Conservation (phyloP, 2,888 invertebrate genomes). For the Globia sparganii region DNA sequence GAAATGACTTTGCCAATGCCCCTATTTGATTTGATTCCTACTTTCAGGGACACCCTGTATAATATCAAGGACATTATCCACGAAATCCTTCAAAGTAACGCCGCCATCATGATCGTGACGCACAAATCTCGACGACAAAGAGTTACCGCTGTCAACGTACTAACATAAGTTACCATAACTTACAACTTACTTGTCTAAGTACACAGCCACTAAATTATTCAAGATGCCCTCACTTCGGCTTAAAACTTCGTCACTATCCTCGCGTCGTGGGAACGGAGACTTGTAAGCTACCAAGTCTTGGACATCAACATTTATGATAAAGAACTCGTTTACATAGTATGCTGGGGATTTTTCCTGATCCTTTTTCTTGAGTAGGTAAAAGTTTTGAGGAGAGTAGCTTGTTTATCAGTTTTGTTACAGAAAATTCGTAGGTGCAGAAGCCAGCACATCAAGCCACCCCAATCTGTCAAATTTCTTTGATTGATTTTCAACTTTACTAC, state of each 20-base stretch:
- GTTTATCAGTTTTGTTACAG: constrained; percentile 1
- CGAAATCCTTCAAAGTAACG: neutral
- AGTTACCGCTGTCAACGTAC: constrained; percentile 25
- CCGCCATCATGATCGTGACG: constrained; percentile 2
- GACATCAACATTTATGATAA: constrained; percentile 51
- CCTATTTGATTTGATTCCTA: no score
- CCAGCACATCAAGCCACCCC: no score
- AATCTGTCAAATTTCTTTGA: no score
- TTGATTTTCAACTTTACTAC: no score
- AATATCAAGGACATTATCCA: neutral
- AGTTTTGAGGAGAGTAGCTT: constrained; percentile 4
- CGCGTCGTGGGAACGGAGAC: constrained; percentile 35
- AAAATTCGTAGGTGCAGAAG: no score
- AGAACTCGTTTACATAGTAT: constrained; percentile 40
- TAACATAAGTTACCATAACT: constrained; percentile 56
- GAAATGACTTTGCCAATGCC: no score
- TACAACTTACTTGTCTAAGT: constrained; percentile 58
- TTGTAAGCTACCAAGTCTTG: constrained; percentile 26
- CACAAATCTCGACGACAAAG: constrained; percentile 26
- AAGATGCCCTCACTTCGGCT: constrained; percentile 69
- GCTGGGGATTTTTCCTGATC: constrained; percentile 16
- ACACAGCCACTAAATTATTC: constrained; percentile 73
- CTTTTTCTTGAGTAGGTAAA: constrained; percentile 25
- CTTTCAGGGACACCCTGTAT: no score
- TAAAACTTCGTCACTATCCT: constrained; percentile 68